These are phyloP conservation scores for Lapara coniferarum DNA, from an alignment of 2,888 invertebrate species.

Conservation along the genomic window DNA sequence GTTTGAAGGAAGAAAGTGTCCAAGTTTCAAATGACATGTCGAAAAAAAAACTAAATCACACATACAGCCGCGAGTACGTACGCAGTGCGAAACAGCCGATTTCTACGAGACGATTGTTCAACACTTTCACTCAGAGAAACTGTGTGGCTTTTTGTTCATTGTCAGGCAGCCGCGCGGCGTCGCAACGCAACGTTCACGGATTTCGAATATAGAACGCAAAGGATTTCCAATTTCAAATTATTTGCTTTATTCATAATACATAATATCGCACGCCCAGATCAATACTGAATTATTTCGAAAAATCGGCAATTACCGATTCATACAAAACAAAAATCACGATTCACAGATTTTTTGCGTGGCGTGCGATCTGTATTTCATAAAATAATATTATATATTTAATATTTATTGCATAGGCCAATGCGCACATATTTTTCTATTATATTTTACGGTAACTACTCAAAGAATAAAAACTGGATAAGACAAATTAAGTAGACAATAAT, in stretches of 20 bases:
- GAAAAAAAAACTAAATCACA: slow-evolving; percentile 41
- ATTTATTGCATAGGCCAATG: no score
- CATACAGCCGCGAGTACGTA: slow-evolving; percentile 39
- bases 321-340: no score
- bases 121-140: slow-evolving; percentile 82
- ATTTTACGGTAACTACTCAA: no score
- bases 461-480: no score
- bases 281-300: no score
- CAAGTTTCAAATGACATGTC: slow-evolving; percentile 12
- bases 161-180: slow-evolving; percentile 50
- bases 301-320: no score
- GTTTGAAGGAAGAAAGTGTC: slow-evolving; percentile 22
- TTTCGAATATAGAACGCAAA: slow-evolving; percentile 57
- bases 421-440: no score
- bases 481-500: no score
- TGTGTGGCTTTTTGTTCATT: slow-evolving; percentile 75
- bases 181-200: slow-evolving; percentile 51
- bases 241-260: neutral
- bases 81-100: slow-evolving; percentile 55
- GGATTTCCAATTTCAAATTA: slow-evolving; percentile 43
- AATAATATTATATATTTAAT: neutral
- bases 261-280: no score
- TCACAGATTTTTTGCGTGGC: no score
- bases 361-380: no score
- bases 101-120: slow-evolving; percentile 67